Evolutionary conservation across 2,888 invertebrate species (phyloP), one percentile per base, ranked within the genome.

Genomic region (Synanthedon formicaeformis): DNA sequence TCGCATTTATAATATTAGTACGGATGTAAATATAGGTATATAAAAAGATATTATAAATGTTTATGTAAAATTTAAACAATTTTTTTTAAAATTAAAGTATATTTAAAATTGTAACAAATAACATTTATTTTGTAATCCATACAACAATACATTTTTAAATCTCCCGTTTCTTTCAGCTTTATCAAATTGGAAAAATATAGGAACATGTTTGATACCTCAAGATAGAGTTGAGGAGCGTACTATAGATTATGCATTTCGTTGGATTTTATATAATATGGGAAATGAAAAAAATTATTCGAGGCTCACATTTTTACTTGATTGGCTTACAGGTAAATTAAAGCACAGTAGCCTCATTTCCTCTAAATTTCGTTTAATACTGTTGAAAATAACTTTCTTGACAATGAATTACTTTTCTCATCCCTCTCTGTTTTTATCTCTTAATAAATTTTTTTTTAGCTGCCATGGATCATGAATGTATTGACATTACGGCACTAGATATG

Each of bases 101-200:
- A n/a, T n/a, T n/a, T n/a, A n/a, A n/a, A n/a, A n/a, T n/a, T n/a
- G 5, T 40, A 50, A 13, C 14, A 2, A 45, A 45, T 45, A 14
- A 18, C 11, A 16, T 49, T 10, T 13, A 12, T n/a, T 49, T 23
- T 16, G 4, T 50, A 4, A 50, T 50, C n/a, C 5, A 50, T 41
- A 13, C 4, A 52, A 49, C 40, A 52, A 53, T 51, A 14, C n/a
- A 13, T 4, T 55, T 57, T 52, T 48, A 40, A 52, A 48, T 40
- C n/a, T 53, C 48, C 27, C 27, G 16, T 55, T 14, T 53, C 52
- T 71, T 73, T 23, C 59, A 88, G 88, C 88, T 2, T 73, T 83
- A 48, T 73, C 75, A 4, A 86, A 82, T 74, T 88, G 88, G 88
- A 62, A 67, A 16, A 76, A 64, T 49, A 61, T 88, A 50, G 88